phyloP scores from a whole-genome alignment of 2,888 invertebrate species.

The Uloborus plumipes region DNA sequence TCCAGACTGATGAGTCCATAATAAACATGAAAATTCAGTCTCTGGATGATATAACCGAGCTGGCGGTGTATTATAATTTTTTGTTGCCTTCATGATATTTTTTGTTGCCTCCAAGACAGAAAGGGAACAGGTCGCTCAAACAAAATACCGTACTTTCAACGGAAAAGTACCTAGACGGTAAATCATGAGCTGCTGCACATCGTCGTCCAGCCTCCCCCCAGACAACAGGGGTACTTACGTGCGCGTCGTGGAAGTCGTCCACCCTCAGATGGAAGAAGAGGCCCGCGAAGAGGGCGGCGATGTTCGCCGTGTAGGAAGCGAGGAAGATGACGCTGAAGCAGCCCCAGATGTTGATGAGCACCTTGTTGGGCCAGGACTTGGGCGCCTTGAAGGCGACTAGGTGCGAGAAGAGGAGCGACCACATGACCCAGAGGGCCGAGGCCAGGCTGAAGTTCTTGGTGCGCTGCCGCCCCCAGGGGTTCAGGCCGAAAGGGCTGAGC shows the following conservation, averaged over 20 bases:
- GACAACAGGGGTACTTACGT: constrained; percentile 78
- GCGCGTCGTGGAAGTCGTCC: constrained; percentile 84
- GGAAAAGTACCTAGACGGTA: too few relatives aligned
- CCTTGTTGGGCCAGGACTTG: constrained; percentile 96
- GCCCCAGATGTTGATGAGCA: constrained; percentile 91
- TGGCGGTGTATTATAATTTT: too few relatives aligned
- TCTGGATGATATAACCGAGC: too few relatives aligned
- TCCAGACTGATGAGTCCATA: too few relatives aligned
- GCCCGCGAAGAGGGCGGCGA: constrained; percentile 91
- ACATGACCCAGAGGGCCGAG: constrained; percentile 90
- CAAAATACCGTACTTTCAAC: too few relatives aligned
- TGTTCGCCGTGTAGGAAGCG: constrained; percentile 93
- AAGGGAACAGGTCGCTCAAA: too few relatives aligned
- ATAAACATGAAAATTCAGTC: too few relatives aligned
- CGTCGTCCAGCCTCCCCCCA: too few relatives aligned
- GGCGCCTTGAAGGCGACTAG: constrained; percentile 94
- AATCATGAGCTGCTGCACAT: too few relatives aligned
- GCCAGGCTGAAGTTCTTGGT: constrained; percentile 94
- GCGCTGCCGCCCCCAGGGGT: constrained; percentile 93
- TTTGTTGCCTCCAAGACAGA: too few relatives aligned
- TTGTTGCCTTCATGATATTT: too few relatives aligned
- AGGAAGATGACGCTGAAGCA: constrained; percentile 95
- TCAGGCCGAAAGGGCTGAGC: constrained; percentile 92
- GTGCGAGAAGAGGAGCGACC: constrained; percentile 92
- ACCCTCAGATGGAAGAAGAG: constrained; percentile 87